Evolutionary conservation across 2,113 vertebrate species (phyloP).

Genomic region (Todiramphus chloris): DNA sequence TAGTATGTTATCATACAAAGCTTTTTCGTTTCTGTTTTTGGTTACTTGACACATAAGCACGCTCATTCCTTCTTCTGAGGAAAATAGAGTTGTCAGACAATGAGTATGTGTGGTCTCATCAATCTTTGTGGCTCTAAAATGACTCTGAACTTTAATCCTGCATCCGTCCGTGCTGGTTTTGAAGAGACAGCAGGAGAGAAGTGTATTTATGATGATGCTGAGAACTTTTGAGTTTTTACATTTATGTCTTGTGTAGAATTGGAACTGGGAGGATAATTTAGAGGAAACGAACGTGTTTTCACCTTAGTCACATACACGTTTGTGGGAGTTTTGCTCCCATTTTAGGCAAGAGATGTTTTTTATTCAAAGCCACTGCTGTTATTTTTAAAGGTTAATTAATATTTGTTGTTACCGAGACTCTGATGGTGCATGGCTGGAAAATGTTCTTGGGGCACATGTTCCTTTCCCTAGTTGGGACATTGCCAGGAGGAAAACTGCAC

Average conservation of each 20-base stretch:
- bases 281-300: neutral
- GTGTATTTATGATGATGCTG: neutral
- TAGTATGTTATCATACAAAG: neutral
- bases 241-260: neutral
- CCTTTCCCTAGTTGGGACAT: neutral
- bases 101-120: neutral
- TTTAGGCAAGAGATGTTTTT: neutral
- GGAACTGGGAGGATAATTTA: neutral
- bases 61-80: neutral
- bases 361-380: neutral
- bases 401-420: neutral
- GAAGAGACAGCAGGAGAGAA: neutral
- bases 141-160: neutral
- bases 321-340: neutral
- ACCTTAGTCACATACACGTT: neutral
- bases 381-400: neutral
- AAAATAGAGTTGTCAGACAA: neutral
- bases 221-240: neutral
- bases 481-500: neutral
- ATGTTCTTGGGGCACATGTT: neutral
- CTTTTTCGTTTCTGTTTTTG: neutral
- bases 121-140: neutral
- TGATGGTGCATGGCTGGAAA: neutral
- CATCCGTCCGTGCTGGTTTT: neutral
- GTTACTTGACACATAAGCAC: neutral